phyloP scores from a whole-genome alignment of 2,113 vertebrate genomes.

The Muntiacus reevesi region DNA sequence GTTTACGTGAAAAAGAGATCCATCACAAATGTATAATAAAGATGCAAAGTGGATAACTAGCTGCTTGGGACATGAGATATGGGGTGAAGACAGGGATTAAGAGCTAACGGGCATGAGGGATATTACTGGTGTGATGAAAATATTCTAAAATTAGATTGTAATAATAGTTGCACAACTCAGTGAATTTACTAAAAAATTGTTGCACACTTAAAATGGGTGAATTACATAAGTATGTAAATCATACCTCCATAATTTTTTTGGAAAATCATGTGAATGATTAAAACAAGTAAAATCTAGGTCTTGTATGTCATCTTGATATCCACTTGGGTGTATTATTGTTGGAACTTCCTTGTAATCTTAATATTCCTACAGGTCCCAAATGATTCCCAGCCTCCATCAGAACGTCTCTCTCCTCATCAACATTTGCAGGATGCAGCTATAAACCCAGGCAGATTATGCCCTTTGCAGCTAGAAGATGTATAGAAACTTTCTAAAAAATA shows the following conservation, averaged over 20 bases:
- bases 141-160: not conserved
- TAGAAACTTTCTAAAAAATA: not conserved
- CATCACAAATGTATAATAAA: not conserved
- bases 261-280: not conserved
- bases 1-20: not conserved
- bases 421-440: not conserved
- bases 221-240: not conserved
- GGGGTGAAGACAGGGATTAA: not conserved
- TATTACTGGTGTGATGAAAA: not conserved
- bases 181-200: not conserved
- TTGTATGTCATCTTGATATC: not conserved
- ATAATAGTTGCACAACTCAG: not conserved
- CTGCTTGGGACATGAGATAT: not conserved
- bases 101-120: not conserved
- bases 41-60: not conserved
- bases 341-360: not conserved
- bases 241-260: not conserved
- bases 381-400: not conserved
- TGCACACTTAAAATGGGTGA: not conserved
- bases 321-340: not conserved
- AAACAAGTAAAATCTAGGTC: not conserved
- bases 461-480: not conserved
- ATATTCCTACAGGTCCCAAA: not conserved
- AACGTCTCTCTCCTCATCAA: not conserved
- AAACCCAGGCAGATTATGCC: not conserved